Conservation (phyloP, 2,888 invertebrate species). For the Drosophila setosimentum region DNA sequence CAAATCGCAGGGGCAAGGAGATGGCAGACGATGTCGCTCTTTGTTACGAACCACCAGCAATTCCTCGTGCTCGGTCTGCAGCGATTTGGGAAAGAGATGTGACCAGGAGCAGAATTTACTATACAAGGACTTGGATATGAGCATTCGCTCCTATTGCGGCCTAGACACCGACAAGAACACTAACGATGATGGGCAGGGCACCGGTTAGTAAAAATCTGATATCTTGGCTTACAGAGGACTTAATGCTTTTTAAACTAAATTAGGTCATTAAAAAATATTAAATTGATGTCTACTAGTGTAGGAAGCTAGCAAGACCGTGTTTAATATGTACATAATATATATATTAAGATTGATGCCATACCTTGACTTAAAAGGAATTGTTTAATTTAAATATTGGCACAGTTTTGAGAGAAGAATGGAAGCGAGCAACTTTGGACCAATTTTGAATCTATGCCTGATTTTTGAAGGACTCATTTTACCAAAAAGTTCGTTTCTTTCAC, state of each 20-base stretch:
- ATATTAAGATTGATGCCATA: not conserved
- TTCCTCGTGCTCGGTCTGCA: conserved; percentile 15
- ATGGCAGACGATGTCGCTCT: conserved; percentile 19
- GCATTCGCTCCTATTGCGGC: conserved; percentile 32
- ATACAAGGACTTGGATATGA: not conserved
- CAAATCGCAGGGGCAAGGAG: conserved; percentile 27
- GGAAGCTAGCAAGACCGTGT: too few species aligned
- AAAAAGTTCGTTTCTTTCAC: not conserved
- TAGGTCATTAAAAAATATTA: not conserved
- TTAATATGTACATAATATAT: too few species aligned
- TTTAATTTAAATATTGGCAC: not conserved
- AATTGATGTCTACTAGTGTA: not conserved
- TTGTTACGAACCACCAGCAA: not conserved
- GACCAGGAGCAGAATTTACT: not conserved
- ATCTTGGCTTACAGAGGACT: too few species aligned
- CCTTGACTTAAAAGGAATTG: not conserved
- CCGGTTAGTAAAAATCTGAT: too few species aligned
- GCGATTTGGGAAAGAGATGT: not conserved
- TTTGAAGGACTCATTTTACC: not conserved
- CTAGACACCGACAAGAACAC: conserved; percentile 17
- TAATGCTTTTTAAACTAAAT: not conserved
- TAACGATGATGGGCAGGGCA: conserved; percentile 8
- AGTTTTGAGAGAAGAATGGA: not conserved
- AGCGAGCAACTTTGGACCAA: not conserved
- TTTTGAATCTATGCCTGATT: not conserved